A percentile compares a stretch with the other conserved stretches of the same genome.
Evolutionary conservation across 2,888 invertebrate genomes (phyloP).

Genomic region (Drosophila merina): DNA sequence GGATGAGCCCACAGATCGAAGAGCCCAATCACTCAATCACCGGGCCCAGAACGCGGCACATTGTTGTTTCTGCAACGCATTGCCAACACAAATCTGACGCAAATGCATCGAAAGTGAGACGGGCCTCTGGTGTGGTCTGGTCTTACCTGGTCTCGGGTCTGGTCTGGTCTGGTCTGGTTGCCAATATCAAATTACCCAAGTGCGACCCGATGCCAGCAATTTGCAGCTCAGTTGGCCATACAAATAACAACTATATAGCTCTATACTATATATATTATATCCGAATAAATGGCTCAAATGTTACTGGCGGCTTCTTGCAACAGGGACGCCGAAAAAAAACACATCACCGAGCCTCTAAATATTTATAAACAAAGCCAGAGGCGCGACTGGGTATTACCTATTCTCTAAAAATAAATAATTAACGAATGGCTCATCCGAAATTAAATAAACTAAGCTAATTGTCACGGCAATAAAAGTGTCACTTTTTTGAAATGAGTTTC

Average conservation of each 20-base stretch:
- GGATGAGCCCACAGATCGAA: constrained; percentile 2
- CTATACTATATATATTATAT: neutral
- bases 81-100: constrained; percentile 53
- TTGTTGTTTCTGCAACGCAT: constrained; percentile 2
- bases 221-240: constrained; percentile 64
- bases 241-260: constrained; percentile 22
- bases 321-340: constrained; percentile 42
- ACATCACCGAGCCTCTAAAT: constrained; percentile 17
- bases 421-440: neutral
- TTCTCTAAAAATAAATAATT: neutral
- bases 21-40: neutral
- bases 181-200: constrained; percentile 76
- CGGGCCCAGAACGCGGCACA: constrained; percentile 5
- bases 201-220: constrained; percentile 49
- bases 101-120: constrained; percentile 68
- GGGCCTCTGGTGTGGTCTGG: constrained; percentile 20
- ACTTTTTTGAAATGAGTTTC: neutral
- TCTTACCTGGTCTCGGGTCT: neutral
- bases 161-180: constrained; percentile 52
- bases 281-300: constrained; percentile 8
- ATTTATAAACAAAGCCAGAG: neutral
- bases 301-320: constrained; percentile 56
- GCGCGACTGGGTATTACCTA: neutral
- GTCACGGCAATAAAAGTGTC: neutral
- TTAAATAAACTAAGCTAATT: neutral